Evolutionary conservation across 1,140 invertebrate species (phyloP).

Genomic region (Meteorus sp.): DNA sequence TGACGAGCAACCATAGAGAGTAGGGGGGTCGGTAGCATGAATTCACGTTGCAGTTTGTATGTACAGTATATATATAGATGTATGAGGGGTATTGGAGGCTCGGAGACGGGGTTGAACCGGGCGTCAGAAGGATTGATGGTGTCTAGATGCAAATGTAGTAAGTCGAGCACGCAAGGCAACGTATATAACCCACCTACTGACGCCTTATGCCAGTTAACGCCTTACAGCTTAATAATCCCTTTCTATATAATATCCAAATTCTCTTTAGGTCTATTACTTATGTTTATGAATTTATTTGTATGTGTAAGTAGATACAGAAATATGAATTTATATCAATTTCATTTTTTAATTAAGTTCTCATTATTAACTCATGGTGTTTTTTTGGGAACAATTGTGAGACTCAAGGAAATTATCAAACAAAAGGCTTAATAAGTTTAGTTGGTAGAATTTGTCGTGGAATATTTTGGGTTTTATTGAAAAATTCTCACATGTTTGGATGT

Average conservation of each 20-base stretch:
- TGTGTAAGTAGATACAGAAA: no score
- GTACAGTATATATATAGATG: background rate
- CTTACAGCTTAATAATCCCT: conserved; percentile 60
- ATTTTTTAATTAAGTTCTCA: no score
- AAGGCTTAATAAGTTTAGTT: no score
- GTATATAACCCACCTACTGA: conserved; percentile 54
- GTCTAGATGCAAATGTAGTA: conserved; percentile 60
- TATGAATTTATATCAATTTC: no score
- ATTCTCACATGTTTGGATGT: no score
- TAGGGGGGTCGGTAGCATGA: no score
- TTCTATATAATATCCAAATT: conserved; percentile 15
- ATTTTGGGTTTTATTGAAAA: no score
- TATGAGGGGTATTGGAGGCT: conserved; percentile 11
- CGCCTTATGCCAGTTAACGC: conserved; percentile 61
- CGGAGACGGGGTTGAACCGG: conserved; percentile 44
- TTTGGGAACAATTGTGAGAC: background rate
- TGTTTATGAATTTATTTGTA: background rate
- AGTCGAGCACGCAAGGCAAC: conserved; percentile 55
- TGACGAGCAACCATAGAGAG: conserved; percentile 29
- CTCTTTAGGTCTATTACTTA: conserved; percentile 9
- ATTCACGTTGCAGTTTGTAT: no score
- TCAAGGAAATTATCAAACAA: no score
- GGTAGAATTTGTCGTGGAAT: no score
- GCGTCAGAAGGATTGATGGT: conserved; percentile 60
- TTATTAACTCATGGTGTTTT: background rate